Evolutionary conservation across 2,113 vertebrate species (phyloP).

Genomic region (Oreochromis spilurus): DNA sequence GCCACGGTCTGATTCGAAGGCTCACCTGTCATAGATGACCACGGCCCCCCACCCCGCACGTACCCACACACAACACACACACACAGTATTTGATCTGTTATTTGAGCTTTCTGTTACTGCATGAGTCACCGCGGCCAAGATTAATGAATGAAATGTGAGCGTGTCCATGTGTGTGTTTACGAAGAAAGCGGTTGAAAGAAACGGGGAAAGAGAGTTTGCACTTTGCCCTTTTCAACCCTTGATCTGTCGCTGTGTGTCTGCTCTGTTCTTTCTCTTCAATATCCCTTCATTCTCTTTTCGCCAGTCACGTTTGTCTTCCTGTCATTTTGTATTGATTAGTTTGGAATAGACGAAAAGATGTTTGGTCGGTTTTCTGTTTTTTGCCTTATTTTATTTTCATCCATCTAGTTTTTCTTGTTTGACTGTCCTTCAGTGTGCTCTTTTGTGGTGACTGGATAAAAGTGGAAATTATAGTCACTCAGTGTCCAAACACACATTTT

Average conservation of each 20-base stretch:
- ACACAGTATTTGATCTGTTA: slow-evolving; percentile 12
- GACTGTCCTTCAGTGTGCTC: not conserved
- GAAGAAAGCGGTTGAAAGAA: slow-evolving; percentile 1
- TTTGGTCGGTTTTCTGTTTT: not conserved
- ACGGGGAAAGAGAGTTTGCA: slow-evolving; percentile 39
- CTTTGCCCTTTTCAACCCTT: slow-evolving; percentile 45
- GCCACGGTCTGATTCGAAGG: slow-evolving; percentile 16
- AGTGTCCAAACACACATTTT: slow-evolving; percentile 3
- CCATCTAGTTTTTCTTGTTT: not conserved
- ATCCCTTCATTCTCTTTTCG: slow-evolving; percentile 25
- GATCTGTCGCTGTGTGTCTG: slow-evolving; percentile 5
- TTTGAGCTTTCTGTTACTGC: slow-evolving; percentile 38
- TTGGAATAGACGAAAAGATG: not conserved
- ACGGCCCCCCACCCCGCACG: not conserved
- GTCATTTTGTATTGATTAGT: not conserved
- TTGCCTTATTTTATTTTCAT: not conserved
- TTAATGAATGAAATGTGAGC: slow-evolving; percentile 1
- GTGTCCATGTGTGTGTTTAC: slow-evolving; percentile 26
- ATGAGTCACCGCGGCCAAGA: slow-evolving; percentile 20
- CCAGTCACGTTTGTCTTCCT: slow-evolving; percentile 47
- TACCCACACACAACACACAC: not conserved
- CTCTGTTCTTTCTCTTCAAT: slow-evolving; percentile 12
- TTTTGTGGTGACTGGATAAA: slow-evolving; percentile 45
- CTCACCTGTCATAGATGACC: not conserved
- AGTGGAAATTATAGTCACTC: slow-evolving; percentile 1